A percentile compares a stretch with the other conserved stretches of the same genome.
These are phyloP conservation scores for Bombylius major DNA, from an alignment of 2,888 invertebrate species.

Conservation along the genomic window DNA sequence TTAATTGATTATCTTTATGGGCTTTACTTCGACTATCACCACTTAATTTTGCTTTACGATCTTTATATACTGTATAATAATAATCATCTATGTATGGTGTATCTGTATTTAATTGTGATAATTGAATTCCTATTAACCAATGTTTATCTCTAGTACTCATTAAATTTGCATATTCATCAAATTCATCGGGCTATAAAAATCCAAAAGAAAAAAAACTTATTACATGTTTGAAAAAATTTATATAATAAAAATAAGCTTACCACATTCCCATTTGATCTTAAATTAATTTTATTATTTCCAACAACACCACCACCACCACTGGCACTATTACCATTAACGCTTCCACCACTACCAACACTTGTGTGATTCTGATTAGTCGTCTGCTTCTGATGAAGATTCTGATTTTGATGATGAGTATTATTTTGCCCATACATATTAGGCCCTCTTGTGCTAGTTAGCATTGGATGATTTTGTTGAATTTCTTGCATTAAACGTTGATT, in stretches of 20 bases:
- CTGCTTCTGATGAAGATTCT: slow-evolving; percentile 19
- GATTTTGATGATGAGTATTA: slow-evolving; percentile 16
- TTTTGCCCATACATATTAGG: slow-evolving; percentile 16
- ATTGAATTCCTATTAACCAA: slow-evolving; percentile 91
- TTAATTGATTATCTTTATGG: slow-evolving; percentile 50
- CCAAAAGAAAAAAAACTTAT: not conserved
- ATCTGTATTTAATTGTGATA: slow-evolving; percentile 84
- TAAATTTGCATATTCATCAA: slow-evolving; percentile 77
- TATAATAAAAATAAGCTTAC: slow-evolving; percentile 19
- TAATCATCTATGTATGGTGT: slow-evolving; percentile 96
- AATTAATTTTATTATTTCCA: slow-evolving; percentile 4
- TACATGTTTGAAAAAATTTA: not conserved
- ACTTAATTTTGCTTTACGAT: slow-evolving; percentile 46
- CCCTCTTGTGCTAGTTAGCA: slow-evolving; percentile 26
- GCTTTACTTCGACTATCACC: slow-evolving; percentile 48
- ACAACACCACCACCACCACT: not conserved
- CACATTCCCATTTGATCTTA: slow-evolving; percentile 22
- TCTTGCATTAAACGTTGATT: slow-evolving; percentile 36
- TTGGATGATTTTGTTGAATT: slow-evolving; percentile 37
- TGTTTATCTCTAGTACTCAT: slow-evolving; percentile 93
- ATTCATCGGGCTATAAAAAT: slow-evolving; percentile 33
- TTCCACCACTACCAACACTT: not conserved
- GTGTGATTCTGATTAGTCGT: not conserved
- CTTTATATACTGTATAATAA: slow-evolving; percentile 78
- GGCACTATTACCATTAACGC: not conserved